Percentiles rank a stretch among this genome's conserved stretches.
Evolutionary conservation across 2,888 invertebrate species (phyloP).

Genomic region (Aleiodes testaceus): DNA sequence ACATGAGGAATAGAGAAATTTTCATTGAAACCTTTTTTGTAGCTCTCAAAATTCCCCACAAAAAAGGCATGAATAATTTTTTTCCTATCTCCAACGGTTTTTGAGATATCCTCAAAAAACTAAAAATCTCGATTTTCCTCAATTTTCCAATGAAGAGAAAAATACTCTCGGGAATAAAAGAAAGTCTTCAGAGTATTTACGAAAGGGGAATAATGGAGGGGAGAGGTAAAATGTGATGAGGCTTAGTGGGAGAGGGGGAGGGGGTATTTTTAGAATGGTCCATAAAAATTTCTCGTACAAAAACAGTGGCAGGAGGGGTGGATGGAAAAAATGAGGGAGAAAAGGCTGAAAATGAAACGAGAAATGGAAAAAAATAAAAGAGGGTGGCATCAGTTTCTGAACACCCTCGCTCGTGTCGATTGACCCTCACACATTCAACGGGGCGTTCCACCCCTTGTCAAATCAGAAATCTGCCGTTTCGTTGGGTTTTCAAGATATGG

Average conservation of each 20-base stretch:
- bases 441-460: conserved; percentile 59
- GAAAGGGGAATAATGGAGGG: too few relatives aligned
- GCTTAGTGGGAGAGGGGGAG: background rate
- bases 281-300: conserved; percentile 19
- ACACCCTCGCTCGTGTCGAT: conserved; percentile 56
- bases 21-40: too few relatives aligned
- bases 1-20: too few relatives aligned
- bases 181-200: too few relatives aligned
- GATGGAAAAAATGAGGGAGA: conserved; percentile 12
- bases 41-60: too few relatives aligned
- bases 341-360: conserved; percentile 43
- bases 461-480: conserved; percentile 62
- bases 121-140: too few relatives aligned
- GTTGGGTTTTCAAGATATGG: background rate
- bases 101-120: too few relatives aligned
- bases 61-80: too few relatives aligned
- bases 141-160: too few relatives aligned
- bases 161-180: too few relatives aligned
- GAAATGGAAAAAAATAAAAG: conserved; percentile 34
- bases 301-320: background rate
- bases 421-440: conserved; percentile 47
- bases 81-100: too few relatives aligned
- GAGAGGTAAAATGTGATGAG: too few relatives aligned
- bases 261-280: conserved; percentile 19
- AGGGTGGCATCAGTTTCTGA: conserved; percentile 54